Base-by-base conservation (phyloP, 2,797 vertebrate genomes). In the Argya squamiceps region DNA sequence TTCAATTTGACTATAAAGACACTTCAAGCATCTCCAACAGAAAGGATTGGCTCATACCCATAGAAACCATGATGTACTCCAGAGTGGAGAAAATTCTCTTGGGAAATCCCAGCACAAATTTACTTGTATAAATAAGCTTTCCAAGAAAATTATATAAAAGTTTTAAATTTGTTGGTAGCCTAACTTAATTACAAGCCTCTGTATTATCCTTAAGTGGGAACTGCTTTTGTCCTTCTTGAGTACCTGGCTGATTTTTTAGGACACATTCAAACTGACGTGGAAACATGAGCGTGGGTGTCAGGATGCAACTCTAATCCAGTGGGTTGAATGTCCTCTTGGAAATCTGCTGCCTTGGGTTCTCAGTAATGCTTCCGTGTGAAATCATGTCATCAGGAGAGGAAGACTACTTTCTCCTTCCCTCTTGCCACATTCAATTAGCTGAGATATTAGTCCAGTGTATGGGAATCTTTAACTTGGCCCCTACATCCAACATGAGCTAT, bases 211-310 rank as follows among this genome's bases (percentile, higher is more conserved):
- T 56, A 68, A 3, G 14, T 29, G 39, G 34, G 11, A 93, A n/a
- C 41, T 43, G 15, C 36, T 73, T 70, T 64, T 82, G 15, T 27
- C 5, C 71, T 83, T 88, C 58, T 77, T 67, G 34, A 27, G 29
- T 22, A 92, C 46, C 36, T 60, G 26, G 12, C 32, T 75, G 34
- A 29, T 55, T 85, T 93, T 74, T 6, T 49, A 20, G 21, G 41
- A 84, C 29, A 19, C 22, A 24, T 13, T 19, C 58, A 62, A 86
- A 81, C 1, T 86, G 62, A 79, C 46, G 41, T 3, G 30, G n/a
- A 92, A 88, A 55, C 4, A 39, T 0, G 1, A 81, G 8, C 1
- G 0, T 0, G 1, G 49, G 12, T 37, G 29, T 84, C 80, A 68
- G 53, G n/a, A 46, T 68, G 12, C 18, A 39, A 32, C 32, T 92